Evolutionary conservation across 2,113 vertebrate genomes (phyloP).

Genomic region (Actenoides lindsayi): DNA sequence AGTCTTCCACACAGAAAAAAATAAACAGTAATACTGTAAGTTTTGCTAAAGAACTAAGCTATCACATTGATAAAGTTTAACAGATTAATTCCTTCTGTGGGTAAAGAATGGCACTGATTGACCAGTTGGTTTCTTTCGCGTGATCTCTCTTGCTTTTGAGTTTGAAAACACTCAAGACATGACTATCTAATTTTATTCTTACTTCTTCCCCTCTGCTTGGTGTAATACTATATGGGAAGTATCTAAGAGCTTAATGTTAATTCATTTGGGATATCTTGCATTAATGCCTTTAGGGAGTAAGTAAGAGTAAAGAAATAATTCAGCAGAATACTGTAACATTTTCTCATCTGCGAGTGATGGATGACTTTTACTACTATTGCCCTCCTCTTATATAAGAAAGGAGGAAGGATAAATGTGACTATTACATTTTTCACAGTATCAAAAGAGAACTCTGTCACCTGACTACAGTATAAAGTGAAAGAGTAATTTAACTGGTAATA

Average conservation of each 20-base stretch:
- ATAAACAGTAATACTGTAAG: background rate
- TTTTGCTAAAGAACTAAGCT: background rate
- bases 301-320: background rate
- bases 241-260: background rate
- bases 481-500: background rate
- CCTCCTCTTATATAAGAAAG: background rate
- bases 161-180: background rate
- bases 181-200: background rate
- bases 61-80: background rate
- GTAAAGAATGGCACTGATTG: background rate
- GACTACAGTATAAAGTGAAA: background rate
- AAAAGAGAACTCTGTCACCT: background rate
- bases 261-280: background rate
- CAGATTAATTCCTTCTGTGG: background rate
- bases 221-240: background rate
- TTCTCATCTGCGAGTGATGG: background rate
- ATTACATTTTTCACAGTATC: background rate
- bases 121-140: background rate
- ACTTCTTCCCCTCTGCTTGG: background rate
- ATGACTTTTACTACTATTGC: background rate
- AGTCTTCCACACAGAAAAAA: background rate
- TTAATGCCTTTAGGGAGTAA: background rate
- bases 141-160: background rate
- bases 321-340: background rate
- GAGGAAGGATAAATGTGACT: background rate